Conservation (phyloP, 2,888 invertebrate genomes). For the Patella ulyssiponensis region DNA sequence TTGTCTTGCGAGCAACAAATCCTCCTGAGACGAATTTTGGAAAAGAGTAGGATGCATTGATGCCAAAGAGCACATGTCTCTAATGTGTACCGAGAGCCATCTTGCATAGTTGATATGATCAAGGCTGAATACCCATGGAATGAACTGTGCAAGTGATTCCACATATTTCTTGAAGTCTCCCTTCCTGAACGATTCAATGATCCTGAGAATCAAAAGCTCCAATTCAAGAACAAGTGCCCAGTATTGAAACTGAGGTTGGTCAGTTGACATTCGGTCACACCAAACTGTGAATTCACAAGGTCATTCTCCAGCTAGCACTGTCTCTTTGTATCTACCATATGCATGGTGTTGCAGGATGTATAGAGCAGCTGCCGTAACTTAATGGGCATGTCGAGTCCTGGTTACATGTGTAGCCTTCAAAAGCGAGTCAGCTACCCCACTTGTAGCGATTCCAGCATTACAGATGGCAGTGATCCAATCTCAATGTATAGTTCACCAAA, state of each 20-base stretch:
- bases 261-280: too few species aligned
- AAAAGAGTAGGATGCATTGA: neutral
- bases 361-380: slow-evolving; percentile 41
- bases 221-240: slow-evolving; percentile 11
- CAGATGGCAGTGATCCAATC: slow-evolving; percentile 48
- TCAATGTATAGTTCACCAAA: slow-evolving; percentile 63
- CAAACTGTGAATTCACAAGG: too few species aligned
- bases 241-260: neutral
- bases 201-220: neutral
- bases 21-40: neutral
- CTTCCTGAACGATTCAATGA: slow-evolving; percentile 13
- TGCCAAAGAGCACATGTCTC: slow-evolving; percentile 1
- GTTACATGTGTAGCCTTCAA: slow-evolving; percentile 36
- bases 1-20: neutral
- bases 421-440: slow-evolving; percentile 50
- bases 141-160: slow-evolving; percentile 8
- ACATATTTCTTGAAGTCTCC: slow-evolving; percentile 15
- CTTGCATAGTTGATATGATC: slow-evolving; percentile 17
- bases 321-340: slow-evolving; percentile 16
- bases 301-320: neutral
- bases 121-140: slow-evolving; percentile 3
- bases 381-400: slow-evolving; percentile 42
- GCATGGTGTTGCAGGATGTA: slow-evolving; percentile 27
- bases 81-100: slow-evolving; percentile 16
- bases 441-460: slow-evolving; percentile 49